Evolutionary conservation across 2,113 vertebrate genomes (phyloP).

Genomic region (Drymodes brunneopygia): DNA sequence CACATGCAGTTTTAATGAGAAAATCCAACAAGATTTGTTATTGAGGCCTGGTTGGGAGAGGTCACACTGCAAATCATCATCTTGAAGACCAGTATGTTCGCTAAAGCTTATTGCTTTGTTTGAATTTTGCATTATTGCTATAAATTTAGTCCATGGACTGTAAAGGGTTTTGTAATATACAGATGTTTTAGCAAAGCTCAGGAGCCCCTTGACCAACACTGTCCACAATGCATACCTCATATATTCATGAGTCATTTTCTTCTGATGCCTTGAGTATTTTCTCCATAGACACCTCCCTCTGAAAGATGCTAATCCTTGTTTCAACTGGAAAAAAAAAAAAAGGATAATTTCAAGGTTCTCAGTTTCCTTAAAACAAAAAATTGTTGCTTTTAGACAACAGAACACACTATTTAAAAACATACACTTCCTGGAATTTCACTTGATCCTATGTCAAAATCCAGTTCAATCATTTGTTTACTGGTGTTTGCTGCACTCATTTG

Average conservation of each 20-base stretch:
- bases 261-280: not conserved
- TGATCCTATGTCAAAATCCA: not conserved
- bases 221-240: rapidly evolving
- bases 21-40: not conserved
- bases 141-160: not conserved
- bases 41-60: not conserved
- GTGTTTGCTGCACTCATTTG: not conserved
- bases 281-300: not conserved
- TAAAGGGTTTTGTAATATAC: not conserved
- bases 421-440: not conserved
- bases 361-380: not conserved
- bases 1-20: not conserved
- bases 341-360: not conserved
- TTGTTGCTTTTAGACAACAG: not conserved
- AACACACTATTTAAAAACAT: not conserved
- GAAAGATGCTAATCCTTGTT: not conserved
- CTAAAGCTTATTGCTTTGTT: not conserved
- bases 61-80: not conserved
- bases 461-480: not conserved
- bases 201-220: not conserved
- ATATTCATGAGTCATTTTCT: not conserved
- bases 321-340: not conserved
- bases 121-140: not conserved
- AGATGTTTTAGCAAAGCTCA: not conserved
- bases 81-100: not conserved